Percentiles rank a stretch among this genome's conserved stretches.
Conservation (phyloP, 2,888 invertebrate species). For the Melanostoma mellinum region DNA sequence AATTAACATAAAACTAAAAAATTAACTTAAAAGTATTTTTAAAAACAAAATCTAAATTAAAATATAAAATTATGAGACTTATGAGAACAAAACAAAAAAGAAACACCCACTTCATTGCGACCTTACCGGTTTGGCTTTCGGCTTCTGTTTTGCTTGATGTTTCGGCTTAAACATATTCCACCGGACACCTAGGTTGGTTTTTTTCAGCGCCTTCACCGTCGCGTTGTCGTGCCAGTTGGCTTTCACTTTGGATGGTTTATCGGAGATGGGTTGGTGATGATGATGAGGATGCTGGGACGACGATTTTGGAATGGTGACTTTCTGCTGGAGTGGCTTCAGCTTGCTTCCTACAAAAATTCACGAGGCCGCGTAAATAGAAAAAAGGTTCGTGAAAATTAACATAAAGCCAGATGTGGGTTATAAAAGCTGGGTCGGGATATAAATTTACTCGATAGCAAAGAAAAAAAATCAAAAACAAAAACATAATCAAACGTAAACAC, state of each 20-base stretch:
- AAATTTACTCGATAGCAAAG: conserved; percentile 4
- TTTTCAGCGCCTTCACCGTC: conserved; percentile 72
- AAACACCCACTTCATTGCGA: conserved; percentile 39
- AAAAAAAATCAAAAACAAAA: neutral
- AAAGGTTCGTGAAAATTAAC: conserved; percentile 31
- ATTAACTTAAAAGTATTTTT: conserved; percentile 11
- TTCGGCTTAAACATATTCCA: conserved; percentile 81
- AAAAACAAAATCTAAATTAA: conserved; percentile 55
- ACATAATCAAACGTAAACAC: conserved; percentile 16
- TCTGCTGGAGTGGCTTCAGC: conserved; percentile 68
- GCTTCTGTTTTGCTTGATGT: conserved; percentile 81
- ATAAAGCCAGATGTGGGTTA: conserved; percentile 3
- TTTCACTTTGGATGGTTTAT: conserved; percentile 31
- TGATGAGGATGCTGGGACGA: conserved; percentile 26
- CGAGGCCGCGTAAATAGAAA: conserved; percentile 49
- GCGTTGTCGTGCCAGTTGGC: conserved; percentile 37
- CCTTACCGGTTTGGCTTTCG: conserved; percentile 82
- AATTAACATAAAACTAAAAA: conserved; percentile 40
- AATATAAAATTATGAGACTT: conserved; percentile 33
- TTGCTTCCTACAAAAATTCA: conserved; percentile 56
- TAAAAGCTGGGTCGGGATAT: conserved; percentile 15
- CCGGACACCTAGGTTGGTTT: conserved; percentile 76
- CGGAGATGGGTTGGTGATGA: conserved; percentile 15
- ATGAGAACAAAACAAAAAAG: conserved; percentile 34
- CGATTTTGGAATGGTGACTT: conserved; percentile 39